Evolutionary conservation across 30 jellyfish, hydroid and myxozoan species (phyloP).

Genomic region (Aurelia sp.): DNA sequence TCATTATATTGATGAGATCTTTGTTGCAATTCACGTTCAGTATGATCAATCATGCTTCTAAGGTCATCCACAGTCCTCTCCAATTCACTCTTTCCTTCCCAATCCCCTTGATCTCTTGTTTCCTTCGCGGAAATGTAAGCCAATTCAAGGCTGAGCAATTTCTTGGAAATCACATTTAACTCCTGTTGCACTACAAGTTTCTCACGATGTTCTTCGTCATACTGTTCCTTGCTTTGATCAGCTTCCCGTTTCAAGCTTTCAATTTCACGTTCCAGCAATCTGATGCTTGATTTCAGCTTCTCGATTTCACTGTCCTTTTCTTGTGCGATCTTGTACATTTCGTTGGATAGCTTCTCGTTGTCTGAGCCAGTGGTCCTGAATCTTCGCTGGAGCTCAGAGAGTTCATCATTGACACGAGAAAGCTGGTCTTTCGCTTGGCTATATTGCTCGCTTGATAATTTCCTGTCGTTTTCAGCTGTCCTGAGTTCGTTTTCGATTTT

Average conservation of each 20-base stretch:
- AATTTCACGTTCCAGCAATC: conserved; percentile 85
- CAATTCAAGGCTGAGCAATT: conserved; percentile 72
- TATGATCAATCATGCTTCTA: conserved; percentile 72
- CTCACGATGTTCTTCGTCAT: conserved; percentile 75
- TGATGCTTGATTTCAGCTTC: conserved; percentile 70
- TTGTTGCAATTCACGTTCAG: conserved; percentile 85
- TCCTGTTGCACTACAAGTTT: conserved; percentile 79
- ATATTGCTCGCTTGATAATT: conserved; percentile 75
- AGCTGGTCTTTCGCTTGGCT: conserved; percentile 81
- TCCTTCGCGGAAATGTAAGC: conserved; percentile 86
- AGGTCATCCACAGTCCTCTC: conserved; percentile 79
- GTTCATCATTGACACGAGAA: conserved; percentile 67
- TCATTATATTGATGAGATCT: conserved; percentile 60
- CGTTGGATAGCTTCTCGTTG: conserved; percentile 80
- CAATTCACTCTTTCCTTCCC: conserved; percentile 80
- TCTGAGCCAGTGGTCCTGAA: conserved; percentile 82
- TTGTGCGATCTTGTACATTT: conserved; percentile 78
- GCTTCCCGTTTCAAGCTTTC: conserved; percentile 75
- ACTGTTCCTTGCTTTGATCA: conserved; percentile 68
- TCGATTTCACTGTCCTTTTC: conserved; percentile 96
- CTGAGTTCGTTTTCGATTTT: conserved; percentile 80
- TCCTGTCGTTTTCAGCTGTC: conserved; percentile 62
- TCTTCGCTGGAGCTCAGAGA: conserved; percentile 72
- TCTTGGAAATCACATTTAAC: conserved; percentile 78
- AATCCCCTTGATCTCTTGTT: conserved; percentile 60